Percentiles rank a stretch among this genome's conserved stretches.
phyloP scores from a whole-genome alignment of 1,140 invertebrate species.

The Telenomus remus region DNA sequence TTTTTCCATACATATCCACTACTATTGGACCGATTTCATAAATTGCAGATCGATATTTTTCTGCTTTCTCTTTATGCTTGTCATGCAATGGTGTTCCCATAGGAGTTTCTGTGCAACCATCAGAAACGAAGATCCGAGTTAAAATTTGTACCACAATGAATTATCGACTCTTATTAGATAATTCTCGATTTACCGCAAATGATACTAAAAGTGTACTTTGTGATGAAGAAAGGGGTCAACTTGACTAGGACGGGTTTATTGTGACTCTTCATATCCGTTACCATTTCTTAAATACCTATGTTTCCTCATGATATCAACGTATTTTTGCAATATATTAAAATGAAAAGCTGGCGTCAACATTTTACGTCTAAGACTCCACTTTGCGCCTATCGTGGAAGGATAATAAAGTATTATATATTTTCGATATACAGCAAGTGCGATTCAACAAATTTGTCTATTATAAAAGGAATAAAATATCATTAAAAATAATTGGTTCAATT shows the following conservation, averaged over 20 bases:
- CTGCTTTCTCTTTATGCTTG: slow-evolving; percentile 76
- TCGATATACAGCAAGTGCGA: no score
- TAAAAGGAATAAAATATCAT: no score
- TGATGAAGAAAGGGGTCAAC: slow-evolving; percentile 80
- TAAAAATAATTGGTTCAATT: no score
- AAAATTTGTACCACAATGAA: no score
- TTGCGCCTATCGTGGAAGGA: no score
- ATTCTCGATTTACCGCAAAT: slow-evolving; percentile 85
- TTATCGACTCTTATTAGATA: no score
- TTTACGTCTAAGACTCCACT: slow-evolving; percentile 87
- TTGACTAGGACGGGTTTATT: slow-evolving; percentile 66
- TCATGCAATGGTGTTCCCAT: slow-evolving; percentile 82
- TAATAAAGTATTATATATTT: no score
- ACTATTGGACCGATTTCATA: slow-evolving; percentile 59
- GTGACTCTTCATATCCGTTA: slow-evolving; percentile 52
- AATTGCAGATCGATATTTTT: slow-evolving; percentile 80
- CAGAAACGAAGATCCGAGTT: no score
- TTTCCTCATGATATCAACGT: slow-evolving; percentile 72
- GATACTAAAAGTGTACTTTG: slow-evolving; percentile 84
- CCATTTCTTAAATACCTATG: slow-evolving; percentile 42
- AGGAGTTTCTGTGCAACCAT: slow-evolving; percentile 83
- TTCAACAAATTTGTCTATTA: no score
- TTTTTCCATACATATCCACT: slow-evolving; percentile 23
- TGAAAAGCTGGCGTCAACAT: slow-evolving; percentile 92
- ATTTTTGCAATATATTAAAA: slow-evolving; percentile 89